These are phyloP conservation scores for Austrofundulus limnaeus DNA, from an alignment of 2,113 vertebrate genomes.

Conservation along the genomic window DNA sequence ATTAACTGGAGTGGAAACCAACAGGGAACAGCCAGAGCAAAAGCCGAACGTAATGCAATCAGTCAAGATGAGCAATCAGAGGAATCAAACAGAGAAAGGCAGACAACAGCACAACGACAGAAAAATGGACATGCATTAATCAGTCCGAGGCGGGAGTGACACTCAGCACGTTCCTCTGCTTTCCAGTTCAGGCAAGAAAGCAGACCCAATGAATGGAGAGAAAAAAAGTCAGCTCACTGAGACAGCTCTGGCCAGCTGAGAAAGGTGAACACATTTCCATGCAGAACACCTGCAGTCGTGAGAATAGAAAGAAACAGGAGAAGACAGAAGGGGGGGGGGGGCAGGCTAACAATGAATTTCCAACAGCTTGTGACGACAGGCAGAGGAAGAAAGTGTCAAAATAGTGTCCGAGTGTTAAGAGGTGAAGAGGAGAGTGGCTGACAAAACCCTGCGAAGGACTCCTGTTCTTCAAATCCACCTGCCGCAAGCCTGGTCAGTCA, in stretches of 20 bases:
- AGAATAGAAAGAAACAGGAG: constrained; percentile 44
- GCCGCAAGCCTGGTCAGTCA: constrained; percentile 42
- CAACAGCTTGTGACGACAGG: constrained; percentile 64
- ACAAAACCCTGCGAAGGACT: constrained; percentile 54
- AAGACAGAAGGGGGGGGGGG: constrained; percentile 22
- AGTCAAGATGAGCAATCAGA: constrained; percentile 34
- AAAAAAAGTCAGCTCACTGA: constrained; percentile 41
- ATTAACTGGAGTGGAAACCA: constrained; percentile 37
- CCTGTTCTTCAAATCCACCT: constrained; percentile 54
- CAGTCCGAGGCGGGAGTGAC: background rate
- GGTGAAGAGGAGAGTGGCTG: constrained; percentile 45
- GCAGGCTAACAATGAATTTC: constrained; percentile 68
- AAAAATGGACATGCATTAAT: constrained; percentile 8
- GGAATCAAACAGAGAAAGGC: constrained; percentile 10
- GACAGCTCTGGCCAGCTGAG: constrained; percentile 45
- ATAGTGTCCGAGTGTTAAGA: constrained; percentile 63
- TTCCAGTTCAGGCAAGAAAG: constrained; percentile 34
- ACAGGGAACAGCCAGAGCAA: constrained; percentile 35
- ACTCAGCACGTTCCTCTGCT: constrained; percentile 10
- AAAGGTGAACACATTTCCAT: constrained; percentile 63
- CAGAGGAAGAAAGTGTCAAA: constrained; percentile 60
- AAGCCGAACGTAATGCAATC: constrained; percentile 38
- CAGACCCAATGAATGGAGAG: constrained; percentile 44
- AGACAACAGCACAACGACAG: background rate
- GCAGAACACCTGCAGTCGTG: constrained; percentile 57